These are phyloP conservation scores for Apamea monoglypha DNA, from an alignment of 2,888 invertebrate genomes.

Conservation along the genomic window DNA sequence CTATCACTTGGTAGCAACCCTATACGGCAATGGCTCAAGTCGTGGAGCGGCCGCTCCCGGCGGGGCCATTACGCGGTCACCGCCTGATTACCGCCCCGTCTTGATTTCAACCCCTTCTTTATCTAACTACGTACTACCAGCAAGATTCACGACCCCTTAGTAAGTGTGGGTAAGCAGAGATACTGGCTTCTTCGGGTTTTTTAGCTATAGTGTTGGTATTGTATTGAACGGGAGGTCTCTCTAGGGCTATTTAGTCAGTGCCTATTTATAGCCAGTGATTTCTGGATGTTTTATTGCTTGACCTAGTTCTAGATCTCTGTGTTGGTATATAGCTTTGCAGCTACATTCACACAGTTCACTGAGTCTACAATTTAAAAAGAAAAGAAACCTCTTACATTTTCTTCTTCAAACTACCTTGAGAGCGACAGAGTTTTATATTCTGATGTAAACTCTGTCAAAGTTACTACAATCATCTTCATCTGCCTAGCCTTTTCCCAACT, in stretches of 20 bases:
- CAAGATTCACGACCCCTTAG: constrained; percentile 49
- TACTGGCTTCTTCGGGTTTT: background rate
- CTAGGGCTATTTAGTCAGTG: background rate
- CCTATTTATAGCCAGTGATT: background rate
- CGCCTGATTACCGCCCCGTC: constrained; percentile 89
- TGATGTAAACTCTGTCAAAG: too few relatives aligned
- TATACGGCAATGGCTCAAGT: constrained; percentile 79
- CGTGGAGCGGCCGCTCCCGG: constrained; percentile 79
- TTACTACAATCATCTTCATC: too few relatives aligned
- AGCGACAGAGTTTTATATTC: too few relatives aligned
- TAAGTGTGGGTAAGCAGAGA: constrained; percentile 48
- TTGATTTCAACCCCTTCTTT: constrained; percentile 88
- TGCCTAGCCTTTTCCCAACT: too few relatives aligned
- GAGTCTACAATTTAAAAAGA: too few relatives aligned
- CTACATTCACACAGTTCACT: too few relatives aligned
- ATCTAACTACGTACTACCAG: constrained; percentile 60
- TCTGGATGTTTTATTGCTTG: background rate
- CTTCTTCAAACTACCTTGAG: too few relatives aligned
- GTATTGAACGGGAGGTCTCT: background rate
- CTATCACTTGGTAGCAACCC: constrained; percentile 71
- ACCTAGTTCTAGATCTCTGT: background rate
- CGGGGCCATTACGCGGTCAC: constrained; percentile 90
- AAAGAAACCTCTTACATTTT: too few relatives aligned
- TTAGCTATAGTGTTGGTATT: background rate
- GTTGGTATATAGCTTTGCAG: background rate